Percentiles rank a stretch among this genome's conserved stretches.
Conservation (phyloP, 2,888 invertebrate genomes). For the Chrysolina haemoptera region DNA sequence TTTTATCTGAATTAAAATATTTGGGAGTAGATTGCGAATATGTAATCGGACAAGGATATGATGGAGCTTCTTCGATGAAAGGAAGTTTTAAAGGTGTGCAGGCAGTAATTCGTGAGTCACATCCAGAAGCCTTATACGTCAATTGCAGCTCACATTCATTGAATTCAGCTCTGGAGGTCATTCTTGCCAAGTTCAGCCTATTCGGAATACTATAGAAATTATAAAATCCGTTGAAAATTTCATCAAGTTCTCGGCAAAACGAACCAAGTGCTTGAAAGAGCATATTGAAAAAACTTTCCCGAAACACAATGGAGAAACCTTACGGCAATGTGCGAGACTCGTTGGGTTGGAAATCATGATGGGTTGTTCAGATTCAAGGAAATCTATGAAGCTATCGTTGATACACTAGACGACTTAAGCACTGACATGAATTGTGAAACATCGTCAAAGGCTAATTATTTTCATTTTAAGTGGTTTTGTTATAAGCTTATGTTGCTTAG, state of each 20-base stretch:
- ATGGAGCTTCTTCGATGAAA: constrained; percentile 17
- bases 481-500: constrained; percentile 18
- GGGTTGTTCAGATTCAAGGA: too few species aligned
- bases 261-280: constrained; percentile 25
- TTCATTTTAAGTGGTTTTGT: constrained; percentile 31
- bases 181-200: constrained; percentile 25
- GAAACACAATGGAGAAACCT: constrained; percentile 24
- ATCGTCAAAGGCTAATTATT: constrained; percentile 39
- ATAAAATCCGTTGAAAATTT: constrained; percentile 24
- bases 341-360: constrained; percentile 23
- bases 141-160: too few species aligned
- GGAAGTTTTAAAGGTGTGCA: neutral
- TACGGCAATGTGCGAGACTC: constrained; percentile 4
- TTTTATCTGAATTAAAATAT: constrained; percentile 43
- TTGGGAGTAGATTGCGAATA: constrained; percentile 36
- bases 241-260: constrained; percentile 19
- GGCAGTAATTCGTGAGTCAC: too few species aligned
- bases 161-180: too few species aligned
- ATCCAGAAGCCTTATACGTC: too few species aligned
- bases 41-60: constrained; percentile 20
- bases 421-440: too few species aligned
- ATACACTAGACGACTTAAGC: constrained; percentile 42
- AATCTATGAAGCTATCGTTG: constrained; percentile 37
- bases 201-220: constrained; percentile 22
- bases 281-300: constrained; percentile 12